phyloP scores from a whole-genome alignment of 1,140 invertebrate genomes.

The Drosophila sucinea region DNA sequence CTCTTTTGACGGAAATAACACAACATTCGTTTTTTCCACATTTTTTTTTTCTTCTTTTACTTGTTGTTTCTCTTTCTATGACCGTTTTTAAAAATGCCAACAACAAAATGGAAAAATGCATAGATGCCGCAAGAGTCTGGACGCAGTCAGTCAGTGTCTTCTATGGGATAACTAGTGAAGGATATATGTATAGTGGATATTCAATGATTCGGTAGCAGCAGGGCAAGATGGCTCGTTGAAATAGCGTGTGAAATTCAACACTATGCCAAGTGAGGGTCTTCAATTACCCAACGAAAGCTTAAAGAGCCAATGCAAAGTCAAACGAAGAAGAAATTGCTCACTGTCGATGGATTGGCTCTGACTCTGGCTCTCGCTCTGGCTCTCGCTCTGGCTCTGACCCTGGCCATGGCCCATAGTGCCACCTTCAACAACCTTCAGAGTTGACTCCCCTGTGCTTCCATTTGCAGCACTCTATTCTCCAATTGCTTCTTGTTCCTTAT shows the following conservation, averaged over 20 bases:
- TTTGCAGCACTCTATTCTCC: slow-evolving; percentile 7
- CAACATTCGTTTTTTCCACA: slow-evolving; percentile 69
- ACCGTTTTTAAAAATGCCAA: slow-evolving; percentile 8
- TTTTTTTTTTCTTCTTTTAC: neutral
- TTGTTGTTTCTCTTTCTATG: neutral
- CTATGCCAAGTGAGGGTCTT: slow-evolving; percentile 17
- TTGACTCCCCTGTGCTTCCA: neutral
- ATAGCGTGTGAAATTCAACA: slow-evolving; percentile 16
- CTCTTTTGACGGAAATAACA: slow-evolving; percentile 81
- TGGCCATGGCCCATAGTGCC: too few relatives aligned
- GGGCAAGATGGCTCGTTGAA: neutral
- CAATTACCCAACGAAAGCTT: slow-evolving; percentile 34
- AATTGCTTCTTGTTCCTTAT: slow-evolving; percentile 17
- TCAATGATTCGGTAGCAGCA: neutral
- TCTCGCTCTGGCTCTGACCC: neutral
- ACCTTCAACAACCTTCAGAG: neutral
- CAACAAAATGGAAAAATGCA: slow-evolving; percentile 55
- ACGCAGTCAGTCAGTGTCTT: neutral
- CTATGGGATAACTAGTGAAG: neutral
- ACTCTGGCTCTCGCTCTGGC: neutral
- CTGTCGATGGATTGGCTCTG: neutral
- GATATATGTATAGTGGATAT: neutral
- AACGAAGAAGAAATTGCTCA: slow-evolving; percentile 16
- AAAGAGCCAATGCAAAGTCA: slow-evolving; percentile 31
- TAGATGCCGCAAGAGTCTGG: slow-evolving; percentile 30